These are phyloP conservation scores for Trisateles emortualis DNA, from an alignment of 2,888 invertebrate species.

Conservation along the genomic window DNA sequence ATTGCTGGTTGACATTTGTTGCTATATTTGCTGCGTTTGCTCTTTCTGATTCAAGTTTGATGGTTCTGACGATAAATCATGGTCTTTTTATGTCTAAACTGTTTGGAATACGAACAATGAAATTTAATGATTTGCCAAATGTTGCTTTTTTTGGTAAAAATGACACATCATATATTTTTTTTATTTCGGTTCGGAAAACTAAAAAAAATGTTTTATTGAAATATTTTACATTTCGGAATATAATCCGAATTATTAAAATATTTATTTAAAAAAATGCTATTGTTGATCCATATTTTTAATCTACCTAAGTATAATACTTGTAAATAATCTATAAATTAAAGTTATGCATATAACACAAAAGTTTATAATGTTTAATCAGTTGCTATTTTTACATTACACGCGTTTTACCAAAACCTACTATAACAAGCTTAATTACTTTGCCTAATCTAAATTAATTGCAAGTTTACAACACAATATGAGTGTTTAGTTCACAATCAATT, in stretches of 20 bases:
- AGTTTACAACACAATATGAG: slow-evolving; percentile 23
- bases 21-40: slow-evolving; percentile 41
- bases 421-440: slow-evolving; percentile 33
- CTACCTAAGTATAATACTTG: no score
- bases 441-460: slow-evolving; percentile 44
- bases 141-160: slow-evolving; percentile 6
- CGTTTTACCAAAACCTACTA: slow-evolving; percentile 15
- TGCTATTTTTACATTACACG: neutral
- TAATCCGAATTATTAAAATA: no score
- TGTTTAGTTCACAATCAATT: slow-evolving; percentile 46
- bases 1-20: slow-evolving; percentile 55
- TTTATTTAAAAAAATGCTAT: no score
- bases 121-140: slow-evolving; percentile 29
- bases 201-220: neutral
- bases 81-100: slow-evolving; percentile 23
- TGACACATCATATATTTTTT: neutral
- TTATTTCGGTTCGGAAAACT: neutral
- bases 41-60: slow-evolving; percentile 28
- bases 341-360: neutral
- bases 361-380: neutral
- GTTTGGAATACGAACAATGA: slow-evolving; percentile 24
- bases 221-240: neutral
- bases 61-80: slow-evolving; percentile 40
- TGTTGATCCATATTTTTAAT: no score
- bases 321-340: neutral